Conservation (phyloP, 2,113 vertebrate genomes). For the Perca flavescens region DNA sequence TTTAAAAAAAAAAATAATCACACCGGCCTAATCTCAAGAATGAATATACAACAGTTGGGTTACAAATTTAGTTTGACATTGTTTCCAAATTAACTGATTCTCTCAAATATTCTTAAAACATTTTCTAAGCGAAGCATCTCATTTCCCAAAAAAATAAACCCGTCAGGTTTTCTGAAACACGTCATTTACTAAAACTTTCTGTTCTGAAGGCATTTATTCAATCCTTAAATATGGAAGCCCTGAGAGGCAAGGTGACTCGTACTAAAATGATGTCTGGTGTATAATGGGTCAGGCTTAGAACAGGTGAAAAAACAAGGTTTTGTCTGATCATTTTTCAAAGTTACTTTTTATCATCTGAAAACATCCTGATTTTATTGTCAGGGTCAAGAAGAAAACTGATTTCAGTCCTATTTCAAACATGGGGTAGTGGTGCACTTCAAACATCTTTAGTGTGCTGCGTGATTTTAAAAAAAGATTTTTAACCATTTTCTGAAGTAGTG, state of each 20-base stretch:
- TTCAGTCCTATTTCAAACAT: no score
- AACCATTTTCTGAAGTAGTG: background rate
- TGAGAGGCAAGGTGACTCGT: no score
- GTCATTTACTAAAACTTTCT: background rate
- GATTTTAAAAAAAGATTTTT: background rate
- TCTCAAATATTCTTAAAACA: background rate
- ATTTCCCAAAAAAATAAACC: background rate
- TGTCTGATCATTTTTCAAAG: no score
- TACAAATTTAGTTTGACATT: constrained; percentile 24
- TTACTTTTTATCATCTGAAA: no score
- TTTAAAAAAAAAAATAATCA: constrained; percentile 19
- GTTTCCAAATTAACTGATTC: constrained; percentile 26
- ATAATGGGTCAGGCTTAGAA: no score
- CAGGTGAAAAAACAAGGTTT: no score
- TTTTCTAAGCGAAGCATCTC: background rate
- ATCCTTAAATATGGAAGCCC: background rate
- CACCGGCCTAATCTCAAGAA: constrained; percentile 2
- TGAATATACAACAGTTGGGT: background rate
- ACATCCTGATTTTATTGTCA: no score
- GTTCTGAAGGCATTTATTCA: background rate
- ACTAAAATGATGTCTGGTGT: no score
- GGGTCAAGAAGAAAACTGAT: no score
- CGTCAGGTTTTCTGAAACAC: background rate
- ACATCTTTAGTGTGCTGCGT: background rate
- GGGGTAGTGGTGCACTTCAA: no score